Percentiles rank a stretch among this genome's conserved stretches.
Evolutionary conservation across 2,113 vertebrate genomes (phyloP).

Genomic region (Hemiprocne comata): DNA sequence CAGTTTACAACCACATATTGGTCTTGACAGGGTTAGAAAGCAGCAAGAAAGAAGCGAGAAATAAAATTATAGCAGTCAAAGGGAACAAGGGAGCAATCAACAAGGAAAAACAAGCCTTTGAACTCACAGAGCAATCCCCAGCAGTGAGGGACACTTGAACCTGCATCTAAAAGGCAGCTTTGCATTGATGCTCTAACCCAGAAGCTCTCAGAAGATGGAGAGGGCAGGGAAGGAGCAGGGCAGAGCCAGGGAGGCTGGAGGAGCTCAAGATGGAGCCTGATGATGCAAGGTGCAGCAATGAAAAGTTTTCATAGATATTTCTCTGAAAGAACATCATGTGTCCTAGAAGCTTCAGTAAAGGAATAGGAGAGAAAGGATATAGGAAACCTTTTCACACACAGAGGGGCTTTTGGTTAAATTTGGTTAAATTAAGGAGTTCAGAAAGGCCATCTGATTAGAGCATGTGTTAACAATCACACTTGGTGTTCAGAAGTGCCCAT

Average conservation of each 20-base stretch:
- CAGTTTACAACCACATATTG: background rate
- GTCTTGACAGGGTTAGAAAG: background rate
- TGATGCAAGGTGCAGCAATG: rapidly evolving
- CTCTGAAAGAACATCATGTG: rapidly evolving
- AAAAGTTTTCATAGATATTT: background rate
- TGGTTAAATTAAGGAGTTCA: background rate
- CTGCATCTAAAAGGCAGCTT: background rate
- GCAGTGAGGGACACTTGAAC: background rate
- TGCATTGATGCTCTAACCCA: background rate
- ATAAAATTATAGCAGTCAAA: background rate
- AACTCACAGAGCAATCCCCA: background rate
- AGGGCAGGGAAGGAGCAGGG: background rate
- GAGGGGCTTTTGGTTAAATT: background rate
- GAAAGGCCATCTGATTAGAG: background rate
- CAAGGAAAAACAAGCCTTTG: background rate
- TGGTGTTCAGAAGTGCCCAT: background rate
- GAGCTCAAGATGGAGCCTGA: rapidly evolving
- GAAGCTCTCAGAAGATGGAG: background rate
- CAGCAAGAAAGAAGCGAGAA: background rate
- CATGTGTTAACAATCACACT: too few relatives aligned
- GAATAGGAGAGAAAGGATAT: background rate
- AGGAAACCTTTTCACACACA: background rate
- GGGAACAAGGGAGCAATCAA: background rate
- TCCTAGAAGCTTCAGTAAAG: background rate
- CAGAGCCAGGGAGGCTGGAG: background rate